Evolutionary conservation across 1,140 invertebrate species (phyloP), one percentile per base, ranked within the genome.

Genomic region (Acromyrmex charruanus): DNA sequence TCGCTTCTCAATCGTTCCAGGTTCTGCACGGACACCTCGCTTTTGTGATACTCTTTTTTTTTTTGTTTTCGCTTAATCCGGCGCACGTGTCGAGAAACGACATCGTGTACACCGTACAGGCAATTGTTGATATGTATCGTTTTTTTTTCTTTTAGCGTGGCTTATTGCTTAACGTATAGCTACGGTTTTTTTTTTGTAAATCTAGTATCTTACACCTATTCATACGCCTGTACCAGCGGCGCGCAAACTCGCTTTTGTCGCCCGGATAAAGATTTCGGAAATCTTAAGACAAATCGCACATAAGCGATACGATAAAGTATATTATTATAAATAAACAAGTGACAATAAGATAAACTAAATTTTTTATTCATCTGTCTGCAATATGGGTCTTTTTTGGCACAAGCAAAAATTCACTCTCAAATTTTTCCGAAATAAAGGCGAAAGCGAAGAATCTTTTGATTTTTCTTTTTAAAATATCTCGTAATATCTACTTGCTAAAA

Each of bases 81-180:
- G 58, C 9, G 82, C 61, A 69, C n/a, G 53, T 77, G 51, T 68
- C 87, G 82, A 51, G 10, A 53, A 81, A 65, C 71, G 58, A 82
- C 63, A 53, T 25, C 71, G 86, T 58, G 28, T 44, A 58, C 74
- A 71, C 72, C 89, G 16, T 80, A 89, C 91, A 93, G 92, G 92
- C 92, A 92, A 92, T 92, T 92, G 53, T 88, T 92, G 92, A 93
- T 93, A 93, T 93, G 92, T 92, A 93, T 93, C 92, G 92, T 92
- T 91, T 69, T 69, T 69, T 39, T 53, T 92, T 92, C 35, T 39
- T 39, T 90, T 74, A 90, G 91, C 89, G 59, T 85, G 80, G 82
- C 88, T 89, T 91, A 91, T 92, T 92, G 87, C 90, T 87, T 89
- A 91, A 91, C 86, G 75, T 91, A 89, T 5, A 69, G 49, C 86